A percentile compares a stretch with the other conserved stretches of the same genome.
These are phyloP conservation scores for Orestias chungarensis DNA, from an alignment of 2,797 vertebrate genomes.

Conservation along the genomic window DNA sequence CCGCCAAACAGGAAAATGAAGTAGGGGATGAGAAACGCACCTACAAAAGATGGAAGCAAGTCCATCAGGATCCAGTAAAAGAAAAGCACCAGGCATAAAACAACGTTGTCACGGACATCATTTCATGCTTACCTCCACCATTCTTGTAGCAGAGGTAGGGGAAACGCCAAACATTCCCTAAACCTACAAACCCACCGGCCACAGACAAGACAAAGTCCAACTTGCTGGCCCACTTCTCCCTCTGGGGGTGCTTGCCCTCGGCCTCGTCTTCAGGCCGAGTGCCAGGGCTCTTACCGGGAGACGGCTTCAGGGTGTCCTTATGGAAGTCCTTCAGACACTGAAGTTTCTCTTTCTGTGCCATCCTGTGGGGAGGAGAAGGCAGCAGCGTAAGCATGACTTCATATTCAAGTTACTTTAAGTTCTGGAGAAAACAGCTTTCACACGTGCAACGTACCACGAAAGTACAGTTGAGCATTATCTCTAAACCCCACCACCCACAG, in stretches of 20 bases:
- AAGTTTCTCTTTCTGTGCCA: slow-evolving; percentile 97
- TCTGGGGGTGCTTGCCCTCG: slow-evolving; percentile 92
- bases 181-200: slow-evolving; percentile 95
- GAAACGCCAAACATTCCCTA: slow-evolving; percentile 98
- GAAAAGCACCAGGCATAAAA: neutral
- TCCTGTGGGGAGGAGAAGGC: slow-evolving; percentile 63
- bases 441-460: too few relatives aligned
- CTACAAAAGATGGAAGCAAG: slow-evolving; percentile 63
- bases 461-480: too few relatives aligned
- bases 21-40: slow-evolving; percentile 99
- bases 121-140: slow-evolving; percentile 88
- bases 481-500: too few relatives aligned
- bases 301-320: slow-evolving; percentile 97
- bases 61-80: neutral
- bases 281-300: slow-evolving; percentile 95
- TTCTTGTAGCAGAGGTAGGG: slow-evolving; percentile 99
- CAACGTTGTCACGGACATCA: neutral
- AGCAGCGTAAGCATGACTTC: neutral
- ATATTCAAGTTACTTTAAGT: neutral
- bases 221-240: slow-evolving; percentile 98
- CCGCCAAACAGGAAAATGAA: slow-evolving; percentile 99
- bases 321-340: slow-evolving; percentile 98
- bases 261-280: slow-evolving; percentile 96
- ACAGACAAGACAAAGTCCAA: slow-evolving; percentile 98
- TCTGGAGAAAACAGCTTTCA: neutral